phyloP scores from a whole-genome alignment of 1,140 invertebrate genomes.

The Acyrthosiphon pisum region DNA sequence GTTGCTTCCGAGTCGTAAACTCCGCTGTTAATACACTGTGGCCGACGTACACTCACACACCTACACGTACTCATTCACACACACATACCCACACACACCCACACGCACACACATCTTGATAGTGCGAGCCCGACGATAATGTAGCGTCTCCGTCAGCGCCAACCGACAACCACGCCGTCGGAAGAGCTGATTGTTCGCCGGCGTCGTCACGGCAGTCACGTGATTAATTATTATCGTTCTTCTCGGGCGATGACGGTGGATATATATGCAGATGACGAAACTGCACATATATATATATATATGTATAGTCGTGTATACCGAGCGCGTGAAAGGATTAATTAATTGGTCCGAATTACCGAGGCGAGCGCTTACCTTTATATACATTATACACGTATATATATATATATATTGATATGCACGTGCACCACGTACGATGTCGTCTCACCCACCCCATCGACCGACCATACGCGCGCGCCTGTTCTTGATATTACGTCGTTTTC shows the following conservation, averaged over 20 bases:
- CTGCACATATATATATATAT: not conserved
- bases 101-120: not conserved
- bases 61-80: not conserved
- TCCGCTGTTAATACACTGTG: not conserved
- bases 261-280: not conserved
- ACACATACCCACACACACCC: not conserved
- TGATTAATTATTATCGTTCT: conserved; percentile 33
- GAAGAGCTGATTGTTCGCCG: not conserved
- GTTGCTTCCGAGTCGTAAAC: conserved; percentile 24
- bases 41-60: not conserved
- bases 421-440: not conserved
- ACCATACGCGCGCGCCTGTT: not conserved
- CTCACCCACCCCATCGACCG: not conserved
- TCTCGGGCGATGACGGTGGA: not conserved
- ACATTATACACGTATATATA: not conserved
- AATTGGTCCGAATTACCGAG: conserved; percentile 2
- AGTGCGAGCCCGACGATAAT: not conserved
- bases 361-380: not conserved
- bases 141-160: not conserved
- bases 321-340: conserved; percentile 20
- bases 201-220: not conserved
- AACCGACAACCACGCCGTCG: not conserved
- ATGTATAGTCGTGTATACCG: not conserved
- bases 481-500: conserved; percentile 9
- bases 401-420: not conserved